phyloP scores from a whole-genome alignment of 2,797 vertebrate genomes.

The Acanthurus tractus region DNA sequence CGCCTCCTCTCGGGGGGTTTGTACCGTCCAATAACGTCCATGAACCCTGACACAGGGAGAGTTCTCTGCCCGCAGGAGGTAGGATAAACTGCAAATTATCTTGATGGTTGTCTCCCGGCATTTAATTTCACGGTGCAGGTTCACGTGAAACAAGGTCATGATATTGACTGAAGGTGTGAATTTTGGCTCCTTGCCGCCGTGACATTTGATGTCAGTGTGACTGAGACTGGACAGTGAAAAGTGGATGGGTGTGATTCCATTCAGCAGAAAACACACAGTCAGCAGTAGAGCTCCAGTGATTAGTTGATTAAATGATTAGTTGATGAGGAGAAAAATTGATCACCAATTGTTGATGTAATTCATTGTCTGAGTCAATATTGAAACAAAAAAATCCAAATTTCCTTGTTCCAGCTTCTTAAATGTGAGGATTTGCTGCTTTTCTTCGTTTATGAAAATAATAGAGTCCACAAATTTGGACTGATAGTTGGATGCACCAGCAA shows the following conservation, averaged over 20 bases:
- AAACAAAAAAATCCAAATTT: no score
- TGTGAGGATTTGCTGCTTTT: no score
- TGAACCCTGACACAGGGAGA: conserved; percentile 36
- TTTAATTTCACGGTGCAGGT: conserved; percentile 29
- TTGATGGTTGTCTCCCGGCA: neutral
- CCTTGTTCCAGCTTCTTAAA: no score
- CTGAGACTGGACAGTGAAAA: neutral
- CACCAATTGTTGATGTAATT: no score
- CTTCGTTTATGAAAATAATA: no score
- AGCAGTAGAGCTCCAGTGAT: no score
- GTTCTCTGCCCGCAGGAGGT: conserved; percentile 18
- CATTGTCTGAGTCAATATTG: no score
- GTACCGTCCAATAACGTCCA: conserved; percentile 4
- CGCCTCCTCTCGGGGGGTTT: neutral
- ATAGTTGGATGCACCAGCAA: no score
- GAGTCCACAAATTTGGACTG: no score
- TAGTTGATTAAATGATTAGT: no score
- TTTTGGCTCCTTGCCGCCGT: neutral
- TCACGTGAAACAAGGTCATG: conserved; percentile 35
- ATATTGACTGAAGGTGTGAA: conserved; percentile 16
- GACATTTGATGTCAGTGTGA: conserved; percentile 6
- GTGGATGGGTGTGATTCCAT: neutral
- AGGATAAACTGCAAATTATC: conserved; percentile 48
- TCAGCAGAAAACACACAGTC: neutral
- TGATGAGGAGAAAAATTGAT: no score